These are phyloP conservation scores for Paratilapia polleni DNA, from an alignment of 2,113 vertebrate species.

Conservation along the genomic window DNA sequence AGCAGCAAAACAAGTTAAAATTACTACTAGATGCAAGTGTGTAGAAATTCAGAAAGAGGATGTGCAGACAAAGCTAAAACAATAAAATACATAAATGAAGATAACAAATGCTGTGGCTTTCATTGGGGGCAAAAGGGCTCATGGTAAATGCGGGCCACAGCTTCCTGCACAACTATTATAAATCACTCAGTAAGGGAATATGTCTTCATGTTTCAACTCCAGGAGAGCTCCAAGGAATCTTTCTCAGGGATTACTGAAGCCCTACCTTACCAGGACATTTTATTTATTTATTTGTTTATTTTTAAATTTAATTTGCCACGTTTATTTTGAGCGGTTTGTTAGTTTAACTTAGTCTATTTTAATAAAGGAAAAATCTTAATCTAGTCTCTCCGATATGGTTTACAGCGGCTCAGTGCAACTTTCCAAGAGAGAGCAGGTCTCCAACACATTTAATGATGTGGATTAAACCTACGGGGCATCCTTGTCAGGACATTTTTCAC, in stretches of 20 bases:
- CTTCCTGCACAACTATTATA: too few species aligned
- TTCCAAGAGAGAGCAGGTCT: background rate
- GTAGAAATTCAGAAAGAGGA: too few species aligned
- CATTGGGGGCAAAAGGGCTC: background rate
- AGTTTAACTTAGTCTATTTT: background rate
- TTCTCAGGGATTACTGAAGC: background rate
- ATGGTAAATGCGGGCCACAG: background rate
- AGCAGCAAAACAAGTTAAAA: background rate
- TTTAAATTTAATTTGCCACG: background rate
- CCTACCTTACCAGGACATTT: background rate
- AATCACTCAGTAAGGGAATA: too few species aligned
- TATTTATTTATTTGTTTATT: background rate
- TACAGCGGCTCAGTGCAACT: background rate
- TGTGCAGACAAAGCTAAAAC: too few species aligned
- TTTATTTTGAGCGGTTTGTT: background rate
- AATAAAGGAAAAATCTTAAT: background rate
- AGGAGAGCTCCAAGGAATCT: too few species aligned
- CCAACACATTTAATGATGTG: background rate
- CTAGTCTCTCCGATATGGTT: background rate
- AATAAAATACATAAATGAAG: background rate
- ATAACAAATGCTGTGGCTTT: background rate
- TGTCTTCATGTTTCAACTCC: too few species aligned
- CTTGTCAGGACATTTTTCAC: constrained; percentile 91
- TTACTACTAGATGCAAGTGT: background rate
- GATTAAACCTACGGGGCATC: constrained; percentile 86